phyloP scores from a whole-genome alignment of 1,140 invertebrate genomes.

The Oedothorax gibbosus region DNA sequence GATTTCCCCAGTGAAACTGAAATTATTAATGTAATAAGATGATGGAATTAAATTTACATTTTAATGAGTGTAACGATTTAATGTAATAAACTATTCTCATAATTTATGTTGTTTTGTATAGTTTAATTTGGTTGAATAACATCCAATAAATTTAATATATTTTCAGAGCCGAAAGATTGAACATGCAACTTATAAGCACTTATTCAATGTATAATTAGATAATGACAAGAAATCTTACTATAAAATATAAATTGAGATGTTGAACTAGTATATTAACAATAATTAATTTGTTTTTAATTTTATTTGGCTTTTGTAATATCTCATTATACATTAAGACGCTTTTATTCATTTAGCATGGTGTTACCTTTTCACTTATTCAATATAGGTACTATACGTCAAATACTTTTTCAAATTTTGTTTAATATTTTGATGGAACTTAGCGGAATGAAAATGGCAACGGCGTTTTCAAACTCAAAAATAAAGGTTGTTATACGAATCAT shows the following conservation, averaged over 20 bases:
- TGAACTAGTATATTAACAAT: neutral
- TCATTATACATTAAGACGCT: neutral
- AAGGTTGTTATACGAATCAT: neutral
- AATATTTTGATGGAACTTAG: neutral
- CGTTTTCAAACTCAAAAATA: neutral
- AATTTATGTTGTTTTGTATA: too few species aligned
- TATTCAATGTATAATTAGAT: neutral
- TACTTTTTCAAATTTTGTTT: neutral
- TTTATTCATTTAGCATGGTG: neutral
- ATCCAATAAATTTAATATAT: too few species aligned
- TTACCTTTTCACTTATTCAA: too few species aligned
- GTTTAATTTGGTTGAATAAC: too few species aligned
- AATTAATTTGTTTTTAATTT: neutral
- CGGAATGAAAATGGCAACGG: neutral
- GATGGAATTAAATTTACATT: too few species aligned
- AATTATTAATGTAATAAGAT: too few species aligned
- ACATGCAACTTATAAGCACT: too few species aligned
- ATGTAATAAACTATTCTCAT: too few species aligned
- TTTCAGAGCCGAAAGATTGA: too few species aligned
- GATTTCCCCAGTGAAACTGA: too few species aligned
- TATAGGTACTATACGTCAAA: too few species aligned
- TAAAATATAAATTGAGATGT: neutral
- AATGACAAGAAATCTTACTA: neutral
- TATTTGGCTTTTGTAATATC: neutral
- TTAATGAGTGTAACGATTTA: too few species aligned